Evolutionary conservation across 2,797 vertebrate species (phyloP).

Genomic region (Salarias fasciatus): DNA sequence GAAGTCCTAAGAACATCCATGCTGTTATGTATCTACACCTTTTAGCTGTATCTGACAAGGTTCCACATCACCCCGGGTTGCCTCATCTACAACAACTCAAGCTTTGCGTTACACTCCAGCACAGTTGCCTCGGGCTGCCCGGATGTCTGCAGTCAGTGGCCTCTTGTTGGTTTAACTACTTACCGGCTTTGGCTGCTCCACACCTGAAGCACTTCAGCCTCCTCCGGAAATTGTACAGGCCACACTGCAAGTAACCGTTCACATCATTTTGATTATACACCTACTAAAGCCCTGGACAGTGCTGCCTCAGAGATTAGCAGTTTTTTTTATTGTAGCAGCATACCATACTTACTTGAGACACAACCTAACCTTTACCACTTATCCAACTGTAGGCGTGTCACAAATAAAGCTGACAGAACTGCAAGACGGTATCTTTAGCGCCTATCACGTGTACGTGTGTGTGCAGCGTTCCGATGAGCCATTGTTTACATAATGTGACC

Average conservation of each 20-base stretch:
- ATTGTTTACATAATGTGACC: conserved; percentile 22
- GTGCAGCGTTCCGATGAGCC: conserved; percentile 25
- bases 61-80: conserved; percentile 20
- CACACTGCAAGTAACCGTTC: conserved; percentile 93
- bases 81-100: conserved; percentile 46
- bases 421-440: conserved; percentile 26
- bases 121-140: conserved; percentile 53
- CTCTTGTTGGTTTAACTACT: conserved; percentile 80
- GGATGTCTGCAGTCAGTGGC: conserved; percentile 75
- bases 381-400: conserved; percentile 27
- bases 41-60: conserved; percentile 25
- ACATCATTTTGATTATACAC: conserved; percentile 84
- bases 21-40: conserved; percentile 17
- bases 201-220: conserved; percentile 99
- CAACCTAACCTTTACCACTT: conserved; percentile 59
- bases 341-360: conserved; percentile 70
- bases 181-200: conserved; percentile 97
- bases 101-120: conserved; percentile 49
- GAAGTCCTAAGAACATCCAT: conserved; percentile 16
- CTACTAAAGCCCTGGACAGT: conserved; percentile 75
- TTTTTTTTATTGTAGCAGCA: conserved; percentile 47
- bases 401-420: conserved; percentile 38
- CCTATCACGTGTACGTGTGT: conserved; percentile 23
- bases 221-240: conserved; percentile 99
- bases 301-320: conserved; percentile 70